Conservation (phyloP, 1,140 invertebrate species). For the Tetramorium alpestre region DNA sequence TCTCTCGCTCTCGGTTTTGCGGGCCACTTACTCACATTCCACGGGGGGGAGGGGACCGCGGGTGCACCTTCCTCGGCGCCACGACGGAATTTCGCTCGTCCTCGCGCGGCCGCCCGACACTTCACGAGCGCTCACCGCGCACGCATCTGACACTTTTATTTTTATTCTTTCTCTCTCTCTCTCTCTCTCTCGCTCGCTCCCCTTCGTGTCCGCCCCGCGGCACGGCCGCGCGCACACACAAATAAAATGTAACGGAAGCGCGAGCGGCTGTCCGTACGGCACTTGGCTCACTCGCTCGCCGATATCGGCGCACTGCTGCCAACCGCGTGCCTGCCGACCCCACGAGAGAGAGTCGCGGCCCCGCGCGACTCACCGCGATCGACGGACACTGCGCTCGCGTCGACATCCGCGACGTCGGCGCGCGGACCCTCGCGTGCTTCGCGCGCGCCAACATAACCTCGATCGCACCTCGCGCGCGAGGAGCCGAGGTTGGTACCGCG, state of each 20-base stretch:
- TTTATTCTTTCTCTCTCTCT: constrained; percentile 4
- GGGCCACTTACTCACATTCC: constrained; percentile 71
- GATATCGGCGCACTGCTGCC: constrained; percentile 67
- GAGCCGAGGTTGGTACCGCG: constrained; percentile 17
- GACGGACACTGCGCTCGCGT: neutral
- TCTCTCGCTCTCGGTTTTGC: constrained; percentile 2
- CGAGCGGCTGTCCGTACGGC: constrained; percentile 38
- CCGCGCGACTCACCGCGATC: neutral
- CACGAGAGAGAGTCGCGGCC: too few species aligned
- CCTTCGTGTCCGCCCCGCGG: constrained; percentile 6
- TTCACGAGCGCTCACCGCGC: constrained; percentile 37
- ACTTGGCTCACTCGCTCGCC: constrained; percentile 54
- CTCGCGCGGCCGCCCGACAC: constrained; percentile 17
- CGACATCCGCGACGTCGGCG: neutral
- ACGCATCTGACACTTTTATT: constrained; percentile 39
- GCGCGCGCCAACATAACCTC: constrained; percentile 29
- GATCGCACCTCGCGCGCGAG: too few species aligned
- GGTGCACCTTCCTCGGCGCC: constrained; percentile 46
- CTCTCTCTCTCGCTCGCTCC: neutral
- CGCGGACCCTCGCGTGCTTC: neutral
- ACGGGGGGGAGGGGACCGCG: constrained; percentile 23
- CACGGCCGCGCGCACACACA: constrained; percentile 42
- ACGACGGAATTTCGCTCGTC: constrained; percentile 52
- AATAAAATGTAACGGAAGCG: constrained; percentile 73
- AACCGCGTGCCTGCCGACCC: neutral